These are phyloP conservation scores for Mormyrus lacerda DNA, from an alignment of 2,113 vertebrate genomes.

Conservation along the genomic window DNA sequence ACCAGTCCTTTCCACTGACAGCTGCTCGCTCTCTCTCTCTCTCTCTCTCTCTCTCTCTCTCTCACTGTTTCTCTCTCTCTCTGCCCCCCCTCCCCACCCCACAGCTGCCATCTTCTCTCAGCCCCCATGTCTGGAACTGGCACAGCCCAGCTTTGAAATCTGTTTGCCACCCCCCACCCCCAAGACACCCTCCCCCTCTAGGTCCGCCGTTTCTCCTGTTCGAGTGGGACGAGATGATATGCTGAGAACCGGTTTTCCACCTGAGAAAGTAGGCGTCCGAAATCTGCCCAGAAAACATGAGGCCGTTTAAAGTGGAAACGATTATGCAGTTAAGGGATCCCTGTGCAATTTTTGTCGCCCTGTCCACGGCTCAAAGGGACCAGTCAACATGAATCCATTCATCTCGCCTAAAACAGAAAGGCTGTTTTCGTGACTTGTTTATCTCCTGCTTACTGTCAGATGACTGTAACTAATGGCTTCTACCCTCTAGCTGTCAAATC, in stretches of 20 bases:
- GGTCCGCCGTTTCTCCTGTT: background rate
- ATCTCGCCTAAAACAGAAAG: background rate
- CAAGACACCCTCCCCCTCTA: background rate
- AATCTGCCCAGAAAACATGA: background rate
- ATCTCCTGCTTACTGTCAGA: background rate
- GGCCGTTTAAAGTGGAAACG: background rate
- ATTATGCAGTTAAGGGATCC: background rate
- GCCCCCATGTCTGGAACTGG: background rate
- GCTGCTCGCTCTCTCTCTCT: background rate
- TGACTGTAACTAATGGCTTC: background rate
- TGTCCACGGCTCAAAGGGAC: background rate
- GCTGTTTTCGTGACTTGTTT: background rate
- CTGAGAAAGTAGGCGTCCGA: background rate
- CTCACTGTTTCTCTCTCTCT: background rate
- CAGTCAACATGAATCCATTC: background rate
- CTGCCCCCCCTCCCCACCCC: background rate
- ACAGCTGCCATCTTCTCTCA: slow-evolving; percentile 14
- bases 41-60: background rate
- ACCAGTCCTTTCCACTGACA: background rate
- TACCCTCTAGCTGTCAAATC: background rate
- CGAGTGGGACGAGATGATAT: background rate
- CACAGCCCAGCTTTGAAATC: slow-evolving; percentile 17
- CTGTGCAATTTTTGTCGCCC: background rate
- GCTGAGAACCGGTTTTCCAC: background rate
- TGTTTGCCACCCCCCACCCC: background rate